These are phyloP conservation scores for Geophilus truncorum DNA, from an alignment of 2,888 invertebrate genomes.

Conservation along the genomic window DNA sequence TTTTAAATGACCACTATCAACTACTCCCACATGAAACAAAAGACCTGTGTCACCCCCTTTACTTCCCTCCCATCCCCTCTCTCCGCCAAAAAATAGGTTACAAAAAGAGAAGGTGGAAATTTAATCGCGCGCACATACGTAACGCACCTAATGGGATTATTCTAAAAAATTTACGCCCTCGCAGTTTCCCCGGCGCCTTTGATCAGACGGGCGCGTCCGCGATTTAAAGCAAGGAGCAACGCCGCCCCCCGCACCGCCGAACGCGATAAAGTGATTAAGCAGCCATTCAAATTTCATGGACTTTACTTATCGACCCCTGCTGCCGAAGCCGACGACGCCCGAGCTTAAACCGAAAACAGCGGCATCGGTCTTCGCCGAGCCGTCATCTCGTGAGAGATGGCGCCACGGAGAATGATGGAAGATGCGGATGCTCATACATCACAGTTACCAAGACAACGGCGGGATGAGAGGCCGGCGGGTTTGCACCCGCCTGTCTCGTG, in stretches of 20 bases:
- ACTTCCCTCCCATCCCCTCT: too few relatives aligned
- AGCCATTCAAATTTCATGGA: conserved; percentile 19
- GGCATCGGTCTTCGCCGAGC: too few relatives aligned
- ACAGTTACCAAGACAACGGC: neutral
- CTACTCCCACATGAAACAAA: too few relatives aligned
- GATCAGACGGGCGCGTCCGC: conserved; percentile 12
- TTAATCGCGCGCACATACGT: neutral
- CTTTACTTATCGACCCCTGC: neutral
- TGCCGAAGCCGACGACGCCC: too few relatives aligned
- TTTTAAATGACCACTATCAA: too few relatives aligned
- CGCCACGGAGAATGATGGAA: neutral
- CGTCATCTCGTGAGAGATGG: neutral
- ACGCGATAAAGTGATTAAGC: conserved; percentile 16
- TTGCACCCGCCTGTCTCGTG: conserved; percentile 2
- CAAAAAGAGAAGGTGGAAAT: neutral
- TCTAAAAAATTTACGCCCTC: conserved; percentile 17
- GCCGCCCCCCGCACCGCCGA: neutral
- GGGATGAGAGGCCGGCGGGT: conserved; percentile 1
- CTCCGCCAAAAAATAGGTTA: neutral
- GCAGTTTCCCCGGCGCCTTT: conserved; percentile 2
- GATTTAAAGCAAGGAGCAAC: neutral
- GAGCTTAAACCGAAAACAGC: neutral
- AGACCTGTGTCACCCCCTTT: too few relatives aligned
- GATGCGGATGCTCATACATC: conserved; percentile 23
- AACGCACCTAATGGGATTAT: neutral